Evolutionary conservation across 1,140 invertebrate genomes (phyloP), one percentile per base, ranked within the genome.

Genomic region (Plodia interpunctella): DNA sequence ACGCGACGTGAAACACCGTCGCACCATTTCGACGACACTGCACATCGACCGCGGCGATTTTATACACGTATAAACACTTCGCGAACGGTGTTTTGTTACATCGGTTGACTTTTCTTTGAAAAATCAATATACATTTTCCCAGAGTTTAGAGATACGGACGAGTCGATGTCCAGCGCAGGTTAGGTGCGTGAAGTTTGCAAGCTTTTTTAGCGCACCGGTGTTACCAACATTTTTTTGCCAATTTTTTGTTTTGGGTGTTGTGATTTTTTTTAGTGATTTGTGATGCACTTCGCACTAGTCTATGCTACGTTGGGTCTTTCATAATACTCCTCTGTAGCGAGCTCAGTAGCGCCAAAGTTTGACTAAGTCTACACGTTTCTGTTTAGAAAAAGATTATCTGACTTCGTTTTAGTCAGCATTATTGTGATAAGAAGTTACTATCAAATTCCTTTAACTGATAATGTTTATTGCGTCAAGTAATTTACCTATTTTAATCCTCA

Each of bases 101-200:
- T 88, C 75, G 85, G 86, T 85, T 83, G 85, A 90, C 83, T 90
- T 90, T 90, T 90, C 87, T 90, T 88, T 90, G 87, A 90, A 90
- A 90, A 90, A 90, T 90, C 90, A 90, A 90, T 90, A 90, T 88
- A 88, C 90, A 90, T 90, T 90, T 90, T 88, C 87, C 87, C 81
- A 82, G 85, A 88, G 87, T 89, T 86, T 72, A 62, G 73, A 85
- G 83, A 86, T 85, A 86, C 83, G 83, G 84, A 86, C 88, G 90
- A 90, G 90, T 90, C 88, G 88, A 90, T 90, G 90, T 90, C 90
- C 90, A 90, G 90, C 90, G 90, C 90, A 90, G 88, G 87, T 90
- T 88, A 89, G 78, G 83, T 90, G 86, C 88, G 82, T 90, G 88
- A 90, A 90, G 88, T 90, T 90, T 90, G 90, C 90, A 89, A 90